Percentiles rank a stretch among this genome's conserved stretches.
phyloP scores from a whole-genome alignment of 2,888 invertebrate genomes.

The Aelia acuminata region DNA sequence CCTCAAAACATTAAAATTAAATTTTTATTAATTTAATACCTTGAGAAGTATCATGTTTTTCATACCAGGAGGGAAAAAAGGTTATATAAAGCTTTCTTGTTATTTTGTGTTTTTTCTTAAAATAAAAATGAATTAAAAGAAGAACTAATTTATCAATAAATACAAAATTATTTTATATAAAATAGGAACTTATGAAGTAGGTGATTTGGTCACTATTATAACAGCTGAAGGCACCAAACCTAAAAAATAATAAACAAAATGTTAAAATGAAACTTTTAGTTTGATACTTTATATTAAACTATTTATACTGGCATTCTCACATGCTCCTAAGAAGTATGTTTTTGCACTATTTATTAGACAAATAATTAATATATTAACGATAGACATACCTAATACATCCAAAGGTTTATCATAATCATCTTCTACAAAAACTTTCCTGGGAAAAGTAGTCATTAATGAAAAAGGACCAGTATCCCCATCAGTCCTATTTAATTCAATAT shows the following conservation, averaged over 20 bases:
- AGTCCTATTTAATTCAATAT: conserved; percentile 86
- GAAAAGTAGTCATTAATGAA: conserved; percentile 92
- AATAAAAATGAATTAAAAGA: not conserved
- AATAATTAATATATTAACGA: not conserved
- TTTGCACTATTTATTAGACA: not conserved
- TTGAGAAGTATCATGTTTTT: no score
- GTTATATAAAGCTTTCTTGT: no score
- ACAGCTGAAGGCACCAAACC: conserved; percentile 90
- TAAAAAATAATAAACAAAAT: conserved; percentile 67
- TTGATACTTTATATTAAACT: no score
- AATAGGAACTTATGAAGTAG: conserved; percentile 48
- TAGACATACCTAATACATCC: conserved; percentile 80
- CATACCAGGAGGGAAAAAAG: no score
- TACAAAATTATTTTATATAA: conserved; percentile 54
- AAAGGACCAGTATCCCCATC: conserved; percentile 80
- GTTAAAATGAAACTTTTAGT: not conserved
- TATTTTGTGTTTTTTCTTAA: not conserved
- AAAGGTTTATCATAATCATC: conserved; percentile 93
- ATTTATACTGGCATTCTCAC: no score
- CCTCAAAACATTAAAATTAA: no score
- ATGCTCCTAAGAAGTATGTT: no score
- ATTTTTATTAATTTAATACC: no score
- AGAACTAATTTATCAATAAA: conserved; percentile 15
- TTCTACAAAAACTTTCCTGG: conserved; percentile 85
- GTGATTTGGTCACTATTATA: conserved; percentile 77